phyloP scores from a whole-genome alignment of 2,888 invertebrate species.

The Eupeodes luniger region DNA sequence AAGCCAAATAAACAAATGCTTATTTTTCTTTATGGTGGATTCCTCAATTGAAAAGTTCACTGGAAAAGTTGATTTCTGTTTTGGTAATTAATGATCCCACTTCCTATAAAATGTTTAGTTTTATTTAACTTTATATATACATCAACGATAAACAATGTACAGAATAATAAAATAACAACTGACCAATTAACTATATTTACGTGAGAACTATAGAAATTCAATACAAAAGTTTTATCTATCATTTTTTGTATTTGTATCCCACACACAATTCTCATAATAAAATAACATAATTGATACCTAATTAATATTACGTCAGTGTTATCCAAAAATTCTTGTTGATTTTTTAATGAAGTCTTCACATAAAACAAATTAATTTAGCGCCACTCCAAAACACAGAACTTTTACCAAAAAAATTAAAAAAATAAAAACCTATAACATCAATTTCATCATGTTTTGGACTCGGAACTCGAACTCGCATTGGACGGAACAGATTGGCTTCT shows the following conservation, averaged over 20 bases:
- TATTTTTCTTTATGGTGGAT: no score
- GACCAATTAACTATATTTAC: slow-evolving; percentile 1
- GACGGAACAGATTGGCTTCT: background rate
- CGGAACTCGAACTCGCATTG: no score
- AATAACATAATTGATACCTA: background rate
- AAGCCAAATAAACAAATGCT: no score
- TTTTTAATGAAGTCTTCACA: slow-evolving; percentile 9
- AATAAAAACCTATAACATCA: background rate
- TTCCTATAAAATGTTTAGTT: no score
- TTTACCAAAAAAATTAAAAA: background rate
- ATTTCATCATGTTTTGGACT: slow-evolving; percentile 11
- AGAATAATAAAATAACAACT: background rate
- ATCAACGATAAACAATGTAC: background rate
- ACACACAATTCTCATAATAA: background rate
- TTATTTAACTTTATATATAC: no score
- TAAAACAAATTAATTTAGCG: slow-evolving; percentile 18
- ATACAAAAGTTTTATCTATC: background rate
- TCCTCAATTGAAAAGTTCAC: no score
- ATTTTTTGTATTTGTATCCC: background rate
- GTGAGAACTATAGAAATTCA: slow-evolving; percentile 1
- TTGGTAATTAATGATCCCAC: no score
- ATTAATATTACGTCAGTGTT: slow-evolving; percentile 20
- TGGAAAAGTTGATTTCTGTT: no score
- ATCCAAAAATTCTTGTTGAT: slow-evolving; percentile 1
- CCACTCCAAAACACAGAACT: background rate